Evolutionary conservation across 2,113 vertebrate species (phyloP).

Genomic region (Pseudois nayaur): DNA sequence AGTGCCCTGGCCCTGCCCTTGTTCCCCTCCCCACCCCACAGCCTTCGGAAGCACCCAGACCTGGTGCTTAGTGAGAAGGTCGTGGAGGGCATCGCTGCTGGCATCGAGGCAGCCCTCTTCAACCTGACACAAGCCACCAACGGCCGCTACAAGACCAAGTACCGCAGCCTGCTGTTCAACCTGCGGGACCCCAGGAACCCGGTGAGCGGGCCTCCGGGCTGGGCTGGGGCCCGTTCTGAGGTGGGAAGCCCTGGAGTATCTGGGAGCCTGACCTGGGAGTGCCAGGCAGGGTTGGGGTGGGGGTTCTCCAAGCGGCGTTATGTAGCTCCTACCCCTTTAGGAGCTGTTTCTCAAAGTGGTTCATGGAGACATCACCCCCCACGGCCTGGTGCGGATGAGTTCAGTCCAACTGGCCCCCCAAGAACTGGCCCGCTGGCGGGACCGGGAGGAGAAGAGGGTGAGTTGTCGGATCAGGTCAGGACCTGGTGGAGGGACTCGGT

Average conservation of each 20-base stretch:
- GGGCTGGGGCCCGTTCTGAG: neutral
- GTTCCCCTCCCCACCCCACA: neutral
- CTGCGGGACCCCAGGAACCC: conserved; percentile 74
- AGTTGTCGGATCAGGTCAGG: neutral
- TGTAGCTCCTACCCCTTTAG: conserved; percentile 42
- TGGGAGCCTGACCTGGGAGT: neutral
- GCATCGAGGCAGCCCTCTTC: conserved; percentile 76
- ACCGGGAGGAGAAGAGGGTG: conserved; percentile 72
- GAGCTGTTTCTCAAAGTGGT: conserved; percentile 73
- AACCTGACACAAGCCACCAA: conserved; percentile 57
- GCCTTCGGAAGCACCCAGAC: conserved; percentile 55
- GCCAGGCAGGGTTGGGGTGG: neutral
- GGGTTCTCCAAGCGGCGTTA: rapidly evolving
- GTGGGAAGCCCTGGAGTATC: rapidly evolving
- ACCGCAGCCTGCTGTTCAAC: conserved; percentile 80
- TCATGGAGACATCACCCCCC: conserved; percentile 63
- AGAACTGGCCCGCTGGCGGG: conserved; percentile 76
- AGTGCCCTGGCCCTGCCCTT: no score
- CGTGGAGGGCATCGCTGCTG: conserved; percentile 27
- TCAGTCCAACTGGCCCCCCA: conserved; percentile 72
- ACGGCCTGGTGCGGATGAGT: conserved; percentile 73
- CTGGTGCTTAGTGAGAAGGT: neutral
- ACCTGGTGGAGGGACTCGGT: rapidly evolving
- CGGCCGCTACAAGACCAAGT: conserved; percentile 76
- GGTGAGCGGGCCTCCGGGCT: conserved; percentile 24